Evolutionary conservation across 2,888 invertebrate genomes (phyloP).

Genomic region (Agonopterix alstromeriana): DNA sequence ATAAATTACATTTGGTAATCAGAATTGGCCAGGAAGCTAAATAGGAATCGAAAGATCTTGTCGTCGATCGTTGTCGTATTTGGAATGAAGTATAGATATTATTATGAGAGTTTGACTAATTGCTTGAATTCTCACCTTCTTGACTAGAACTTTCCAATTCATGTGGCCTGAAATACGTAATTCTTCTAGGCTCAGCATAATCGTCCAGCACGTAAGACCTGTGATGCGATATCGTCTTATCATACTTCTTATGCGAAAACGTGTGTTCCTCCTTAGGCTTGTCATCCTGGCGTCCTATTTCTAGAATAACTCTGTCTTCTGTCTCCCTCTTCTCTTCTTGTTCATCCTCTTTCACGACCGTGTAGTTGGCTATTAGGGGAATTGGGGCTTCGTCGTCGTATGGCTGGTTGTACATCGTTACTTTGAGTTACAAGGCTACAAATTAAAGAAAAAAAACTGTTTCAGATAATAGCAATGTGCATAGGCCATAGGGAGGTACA

Average conservation of each 20-base stretch:
- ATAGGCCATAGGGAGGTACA: too few species aligned
- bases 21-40: too few species aligned
- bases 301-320: constrained; percentile 64
- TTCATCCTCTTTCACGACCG: constrained; percentile 53
- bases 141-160: constrained; percentile 44
- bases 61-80: too few species aligned
- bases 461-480: too few species aligned
- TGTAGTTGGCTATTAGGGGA: constrained; percentile 59
- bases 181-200: constrained; percentile 47
- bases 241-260: constrained; percentile 72
- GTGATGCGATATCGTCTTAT: constrained; percentile 68
- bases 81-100: too few species aligned
- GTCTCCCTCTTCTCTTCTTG: constrained; percentile 50
- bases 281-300: constrained; percentile 70
- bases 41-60: too few species aligned
- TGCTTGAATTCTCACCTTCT: constrained; percentile 35
- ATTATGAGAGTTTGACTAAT: neutral
- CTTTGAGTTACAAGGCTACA: neutral
- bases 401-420: constrained; percentile 49
- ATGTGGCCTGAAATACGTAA: constrained; percentile 54
- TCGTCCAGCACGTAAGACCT: constrained; percentile 66
- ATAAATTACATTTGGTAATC: too few species aligned
- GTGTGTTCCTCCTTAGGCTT: constrained; percentile 59
- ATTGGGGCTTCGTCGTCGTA: constrained; percentile 58
- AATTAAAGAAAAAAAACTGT: too few species aligned